A percentile compares a stretch with the other conserved stretches of the same genome.
Evolutionary conservation across 2,113 vertebrate genomes (phyloP).

Genomic region (Hydrolagus affinis): DNA sequence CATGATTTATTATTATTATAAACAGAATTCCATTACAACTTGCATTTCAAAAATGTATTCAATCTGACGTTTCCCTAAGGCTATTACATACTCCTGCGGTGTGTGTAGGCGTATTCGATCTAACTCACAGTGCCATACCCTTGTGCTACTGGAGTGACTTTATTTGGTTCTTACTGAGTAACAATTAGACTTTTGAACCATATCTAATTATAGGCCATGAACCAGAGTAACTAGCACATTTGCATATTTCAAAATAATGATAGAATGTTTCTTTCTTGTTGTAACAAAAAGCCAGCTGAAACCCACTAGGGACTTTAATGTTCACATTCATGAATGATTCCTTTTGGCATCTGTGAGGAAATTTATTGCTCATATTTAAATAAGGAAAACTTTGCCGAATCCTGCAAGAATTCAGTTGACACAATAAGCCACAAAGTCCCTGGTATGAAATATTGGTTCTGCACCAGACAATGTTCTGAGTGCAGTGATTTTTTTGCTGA

Average conservation of each 20-base stretch:
- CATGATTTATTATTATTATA: conserved; percentile 29
- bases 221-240: conserved; percentile 12
- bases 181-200: conserved; percentile 29
- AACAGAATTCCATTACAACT: conserved; percentile 26
- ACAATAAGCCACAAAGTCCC: neutral
- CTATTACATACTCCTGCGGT: conserved; percentile 27
- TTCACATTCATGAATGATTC: conserved; percentile 2
- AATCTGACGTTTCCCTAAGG: conserved; percentile 19
- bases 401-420: conserved; percentile 18
- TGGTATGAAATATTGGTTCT: neutral
- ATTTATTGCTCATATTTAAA: conserved; percentile 13
- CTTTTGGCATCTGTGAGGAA: neutral
- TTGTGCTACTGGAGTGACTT: conserved; percentile 9
- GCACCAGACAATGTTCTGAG: neutral
- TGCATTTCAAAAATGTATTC: conserved; percentile 27
- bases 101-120: conserved; percentile 21
- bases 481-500: too few relatives aligned
- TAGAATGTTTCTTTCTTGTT: neutral
- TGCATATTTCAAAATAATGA: neutral
- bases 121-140: conserved; percentile 29
- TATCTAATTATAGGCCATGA: conserved; percentile 30
- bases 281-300: conserved; percentile 16
- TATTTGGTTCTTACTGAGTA: conserved; percentile 28
- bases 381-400: conserved; percentile 7
- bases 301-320: neutral